phyloP scores from a whole-genome alignment of 2,888 invertebrate species.

The Meloe dianella region DNA sequence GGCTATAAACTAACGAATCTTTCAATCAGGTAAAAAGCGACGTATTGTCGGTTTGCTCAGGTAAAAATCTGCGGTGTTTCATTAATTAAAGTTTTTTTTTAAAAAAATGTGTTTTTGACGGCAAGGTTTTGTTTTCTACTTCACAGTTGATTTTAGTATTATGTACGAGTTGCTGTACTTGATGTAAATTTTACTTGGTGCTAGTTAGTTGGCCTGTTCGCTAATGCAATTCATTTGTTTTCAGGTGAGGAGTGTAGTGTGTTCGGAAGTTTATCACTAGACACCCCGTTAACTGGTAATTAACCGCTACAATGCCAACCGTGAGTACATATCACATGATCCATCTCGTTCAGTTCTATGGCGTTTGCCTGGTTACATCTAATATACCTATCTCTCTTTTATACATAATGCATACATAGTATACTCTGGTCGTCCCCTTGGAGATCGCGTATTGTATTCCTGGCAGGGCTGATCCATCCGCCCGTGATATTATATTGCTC shows the following conservation, averaged over 20 bases:
- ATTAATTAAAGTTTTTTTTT: too few relatives aligned
- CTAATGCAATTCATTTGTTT: slow-evolving; percentile 47
- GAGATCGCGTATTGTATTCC: slow-evolving; percentile 39
- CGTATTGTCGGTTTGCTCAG: neutral
- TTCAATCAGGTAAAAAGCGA: neutral
- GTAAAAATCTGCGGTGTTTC: neutral
- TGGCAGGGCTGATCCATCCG: slow-evolving; percentile 44
- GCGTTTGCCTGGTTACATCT: slow-evolving; percentile 21
- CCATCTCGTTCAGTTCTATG: slow-evolving; percentile 42
- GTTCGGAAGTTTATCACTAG: slow-evolving; percentile 47
- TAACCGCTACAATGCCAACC: slow-evolving; percentile 55
- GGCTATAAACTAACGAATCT: neutral
- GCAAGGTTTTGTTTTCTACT: slow-evolving; percentile 1
- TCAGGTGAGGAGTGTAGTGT: slow-evolving; percentile 52
- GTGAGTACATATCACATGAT: slow-evolving; percentile 57
- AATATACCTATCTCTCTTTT: slow-evolving; percentile 31
- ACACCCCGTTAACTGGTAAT: slow-evolving; percentile 54
- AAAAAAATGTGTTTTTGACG: neutral
- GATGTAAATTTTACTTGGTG: slow-evolving; percentile 12
- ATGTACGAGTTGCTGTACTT: slow-evolving; percentile 4
- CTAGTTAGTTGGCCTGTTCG: slow-evolving; percentile 14
- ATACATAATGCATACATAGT: neutral
- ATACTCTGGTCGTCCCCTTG: slow-evolving; percentile 16
- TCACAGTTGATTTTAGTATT: slow-evolving; percentile 1
- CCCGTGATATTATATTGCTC: slow-evolving; percentile 55